Conservation (phyloP, 2,113 vertebrate species). For the Osmerus eperlanus region DNA sequence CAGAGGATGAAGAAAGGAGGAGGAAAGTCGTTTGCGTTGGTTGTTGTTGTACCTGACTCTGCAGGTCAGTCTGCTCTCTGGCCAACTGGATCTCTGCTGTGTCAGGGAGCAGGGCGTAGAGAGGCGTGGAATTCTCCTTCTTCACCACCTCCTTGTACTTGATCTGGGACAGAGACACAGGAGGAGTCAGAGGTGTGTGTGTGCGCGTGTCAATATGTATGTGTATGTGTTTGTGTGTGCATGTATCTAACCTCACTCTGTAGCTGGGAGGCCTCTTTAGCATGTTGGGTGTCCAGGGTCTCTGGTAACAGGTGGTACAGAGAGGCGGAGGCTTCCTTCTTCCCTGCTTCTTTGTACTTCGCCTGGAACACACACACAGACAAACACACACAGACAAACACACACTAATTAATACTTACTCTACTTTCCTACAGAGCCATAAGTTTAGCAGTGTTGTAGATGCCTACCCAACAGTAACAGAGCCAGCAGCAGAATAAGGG, state of each 20-base stretch:
- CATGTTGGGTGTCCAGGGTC: conserved; percentile 57
- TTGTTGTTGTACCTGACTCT: conserved; percentile 29
- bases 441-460: too few relatives aligned
- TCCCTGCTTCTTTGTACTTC: conserved; percentile 21
- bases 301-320: conserved; percentile 43
- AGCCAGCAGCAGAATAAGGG: too few relatives aligned
- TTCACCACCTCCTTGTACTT: conserved; percentile 38
- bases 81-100: conserved; percentile 31
- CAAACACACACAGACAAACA: background rate
- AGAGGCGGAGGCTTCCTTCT: background rate
- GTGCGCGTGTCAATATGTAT: too few relatives aligned
- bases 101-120: conserved; percentile 39
- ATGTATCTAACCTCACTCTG: conserved; percentile 71
- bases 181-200: background rate
- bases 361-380: conserved; percentile 29
- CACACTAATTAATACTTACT: background rate
- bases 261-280: conserved; percentile 50
- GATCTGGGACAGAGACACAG: conserved; percentile 21
- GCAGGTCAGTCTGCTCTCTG: conserved; percentile 24
- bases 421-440: too few relatives aligned
- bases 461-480: too few relatives aligned
- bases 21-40: too few relatives aligned
- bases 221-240: too few relatives aligned
- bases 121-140: conserved; percentile 25
- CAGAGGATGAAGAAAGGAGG: too few relatives aligned